phyloP scores from a whole-genome alignment of 2,113 vertebrate species.

The Tenebrosternarchus preto region DNA sequence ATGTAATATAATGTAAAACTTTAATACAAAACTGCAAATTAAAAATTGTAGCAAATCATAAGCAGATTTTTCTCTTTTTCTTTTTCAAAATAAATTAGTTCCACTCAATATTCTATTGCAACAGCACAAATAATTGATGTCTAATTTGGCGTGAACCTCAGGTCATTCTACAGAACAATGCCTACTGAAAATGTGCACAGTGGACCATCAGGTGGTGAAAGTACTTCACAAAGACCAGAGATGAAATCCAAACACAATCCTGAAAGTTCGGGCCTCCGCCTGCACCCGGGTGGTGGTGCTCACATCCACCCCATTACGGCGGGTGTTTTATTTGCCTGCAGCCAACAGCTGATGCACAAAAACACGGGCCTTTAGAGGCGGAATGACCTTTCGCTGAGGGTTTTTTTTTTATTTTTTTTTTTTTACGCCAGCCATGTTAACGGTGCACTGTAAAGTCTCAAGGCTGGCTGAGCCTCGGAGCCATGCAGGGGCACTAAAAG shows the following conservation, averaged over 20 bases:
- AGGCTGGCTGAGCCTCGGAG: slow-evolving; percentile 58
- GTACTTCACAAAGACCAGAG: slow-evolving; percentile 3
- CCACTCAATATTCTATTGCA: not conserved
- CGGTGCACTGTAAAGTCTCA: slow-evolving; percentile 68
- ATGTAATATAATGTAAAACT: not conserved
- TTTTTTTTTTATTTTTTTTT: too few species aligned
- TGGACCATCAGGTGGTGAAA: slow-evolving; percentile 5
- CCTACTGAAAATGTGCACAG: slow-evolving; percentile 4
- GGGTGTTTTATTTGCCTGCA: slow-evolving; percentile 45
- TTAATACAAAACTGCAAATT: not conserved
- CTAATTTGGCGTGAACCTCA: not conserved
- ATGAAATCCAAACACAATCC: slow-evolving; percentile 29
- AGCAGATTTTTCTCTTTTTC: not conserved
- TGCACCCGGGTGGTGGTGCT: slow-evolving; percentile 13
- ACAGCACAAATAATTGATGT: not conserved
- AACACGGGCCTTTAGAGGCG: slow-evolving; percentile 53
- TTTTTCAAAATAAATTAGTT: not conserved
- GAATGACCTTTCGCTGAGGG: slow-evolving; percentile 71
- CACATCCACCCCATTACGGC: slow-evolving; percentile 46
- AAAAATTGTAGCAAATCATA: not conserved
- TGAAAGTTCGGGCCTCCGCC: slow-evolving; percentile 9
- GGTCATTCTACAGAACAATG: slow-evolving; percentile 24
- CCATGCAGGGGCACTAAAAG: slow-evolving; percentile 57
- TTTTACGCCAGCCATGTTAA: slow-evolving; percentile 68
- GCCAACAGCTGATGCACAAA: slow-evolving; percentile 33